Conservation (phyloP, 2,888 invertebrate species). For the Scelioninae gen. 1 region DNA sequence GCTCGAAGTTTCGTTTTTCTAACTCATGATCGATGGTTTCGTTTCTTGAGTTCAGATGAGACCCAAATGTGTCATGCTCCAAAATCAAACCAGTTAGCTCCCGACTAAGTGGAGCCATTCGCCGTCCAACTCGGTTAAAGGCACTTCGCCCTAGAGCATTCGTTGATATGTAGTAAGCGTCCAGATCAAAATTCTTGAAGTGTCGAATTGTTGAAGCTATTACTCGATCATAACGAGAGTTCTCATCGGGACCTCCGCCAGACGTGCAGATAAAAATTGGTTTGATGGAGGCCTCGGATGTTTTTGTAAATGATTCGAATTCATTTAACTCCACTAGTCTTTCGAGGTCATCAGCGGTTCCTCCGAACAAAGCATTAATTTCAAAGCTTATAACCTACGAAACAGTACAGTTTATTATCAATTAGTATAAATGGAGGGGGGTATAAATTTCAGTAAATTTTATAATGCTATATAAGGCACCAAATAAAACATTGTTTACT, state of each 20-base stretch:
- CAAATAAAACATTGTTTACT: too few relatives aligned
- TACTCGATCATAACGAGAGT: slow-evolving; percentile 72
- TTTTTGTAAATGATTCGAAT: too few relatives aligned
- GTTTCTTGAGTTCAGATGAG: slow-evolving; percentile 75
- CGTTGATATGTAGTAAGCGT: slow-evolving; percentile 65
- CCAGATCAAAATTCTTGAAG: slow-evolving; percentile 72
- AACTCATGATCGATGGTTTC: slow-evolving; percentile 77
- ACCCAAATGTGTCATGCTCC: slow-evolving; percentile 76
- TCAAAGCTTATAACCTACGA: too few relatives aligned
- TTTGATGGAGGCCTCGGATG: too few relatives aligned
- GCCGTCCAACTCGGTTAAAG: slow-evolving; percentile 79
- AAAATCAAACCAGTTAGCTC: slow-evolving; percentile 77
- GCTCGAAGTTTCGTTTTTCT: slow-evolving; percentile 78
- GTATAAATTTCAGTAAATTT: too few relatives aligned
- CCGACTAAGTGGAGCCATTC: slow-evolving; percentile 76
- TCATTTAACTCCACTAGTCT: too few relatives aligned
- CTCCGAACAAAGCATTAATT: too few relatives aligned
- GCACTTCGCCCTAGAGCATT: slow-evolving; percentile 77
- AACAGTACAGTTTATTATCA: too few relatives aligned
- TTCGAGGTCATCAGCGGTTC: too few relatives aligned
- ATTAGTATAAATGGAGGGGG: too few relatives aligned
- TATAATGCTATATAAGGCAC: too few relatives aligned
- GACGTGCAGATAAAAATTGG: too few relatives aligned
- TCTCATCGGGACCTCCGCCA: slow-evolving; percentile 72
- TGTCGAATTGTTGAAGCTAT: slow-evolving; percentile 72